Percentiles rank a stretch among this genome's conserved stretches.
These are phyloP conservation scores for Hartigia nigra DNA, from an alignment of 2,888 invertebrate species.

Conservation along the genomic window DNA sequence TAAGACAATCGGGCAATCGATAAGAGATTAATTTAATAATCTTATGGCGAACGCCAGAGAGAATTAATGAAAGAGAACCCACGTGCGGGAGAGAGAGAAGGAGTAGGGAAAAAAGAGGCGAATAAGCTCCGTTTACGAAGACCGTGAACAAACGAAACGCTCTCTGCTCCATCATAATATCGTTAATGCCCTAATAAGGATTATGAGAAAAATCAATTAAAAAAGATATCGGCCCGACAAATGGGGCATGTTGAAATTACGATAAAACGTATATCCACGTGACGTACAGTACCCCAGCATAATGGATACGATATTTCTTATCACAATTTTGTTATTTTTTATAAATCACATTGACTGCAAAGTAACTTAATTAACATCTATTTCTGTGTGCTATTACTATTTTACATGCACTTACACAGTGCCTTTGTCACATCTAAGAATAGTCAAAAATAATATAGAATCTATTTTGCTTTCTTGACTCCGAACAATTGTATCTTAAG, in stretches of 20 bases:
- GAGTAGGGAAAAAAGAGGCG: background rate
- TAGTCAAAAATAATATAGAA: background rate
- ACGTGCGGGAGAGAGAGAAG: background rate
- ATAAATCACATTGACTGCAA: background rate
- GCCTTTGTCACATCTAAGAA: background rate
- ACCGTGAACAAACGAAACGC: background rate
- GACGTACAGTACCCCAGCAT: background rate
- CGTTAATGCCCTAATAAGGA: constrained; percentile 31
- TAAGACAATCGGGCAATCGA: background rate
- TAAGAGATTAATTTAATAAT: constrained; percentile 31
- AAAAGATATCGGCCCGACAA: background rate
- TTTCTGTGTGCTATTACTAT: background rate
- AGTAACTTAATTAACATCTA: background rate
- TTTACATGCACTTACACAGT: background rate
- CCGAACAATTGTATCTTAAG: background rate
- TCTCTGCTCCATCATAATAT: constrained; percentile 7
- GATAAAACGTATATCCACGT: background rate
- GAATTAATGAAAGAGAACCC: background rate
- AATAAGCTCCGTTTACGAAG: constrained; percentile 2
- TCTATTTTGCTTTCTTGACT: background rate
- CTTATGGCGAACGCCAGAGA: constrained; percentile 13
- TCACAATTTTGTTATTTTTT: background rate
- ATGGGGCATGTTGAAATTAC: background rate
- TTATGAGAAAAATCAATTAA: constrained; percentile 45
- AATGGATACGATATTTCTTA: background rate